Evolutionary conservation across 2,113 vertebrate species (phyloP).

Genomic region (Ellobius talpinus): DNA sequence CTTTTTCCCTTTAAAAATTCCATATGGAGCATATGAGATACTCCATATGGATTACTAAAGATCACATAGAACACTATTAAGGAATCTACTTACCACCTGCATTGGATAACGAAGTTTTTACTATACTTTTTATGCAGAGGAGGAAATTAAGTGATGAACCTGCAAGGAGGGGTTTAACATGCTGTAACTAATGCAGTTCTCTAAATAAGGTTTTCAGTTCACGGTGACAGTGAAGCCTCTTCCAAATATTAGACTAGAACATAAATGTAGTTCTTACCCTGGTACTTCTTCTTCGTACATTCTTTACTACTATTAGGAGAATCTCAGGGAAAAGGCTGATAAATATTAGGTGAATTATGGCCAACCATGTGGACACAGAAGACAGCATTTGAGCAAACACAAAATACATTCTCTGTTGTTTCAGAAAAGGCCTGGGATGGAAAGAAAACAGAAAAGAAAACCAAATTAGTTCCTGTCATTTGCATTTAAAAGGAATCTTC

Average conservation of each 20-base stretch:
- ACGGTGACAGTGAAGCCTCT: constrained; percentile 68
- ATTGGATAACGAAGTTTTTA: constrained; percentile 82
- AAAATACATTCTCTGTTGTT: constrained; percentile 97
- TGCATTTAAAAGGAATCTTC: constrained; percentile 53
- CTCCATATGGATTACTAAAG: constrained; percentile 68
- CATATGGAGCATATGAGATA: constrained; percentile 77
- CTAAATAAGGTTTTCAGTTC: constrained; percentile 62
- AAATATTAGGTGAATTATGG: constrained; percentile 96
- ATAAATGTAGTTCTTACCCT: constrained; percentile 87
- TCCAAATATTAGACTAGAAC: constrained; percentile 64
- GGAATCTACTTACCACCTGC: constrained; percentile 82
- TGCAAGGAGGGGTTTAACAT: constrained; percentile 80
- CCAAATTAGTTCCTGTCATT: constrained; percentile 58
- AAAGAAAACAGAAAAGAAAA: constrained; percentile 76
- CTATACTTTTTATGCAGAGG: constrained; percentile 80
- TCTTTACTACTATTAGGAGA: constrained; percentile 90
- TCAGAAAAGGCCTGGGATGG: constrained; percentile 94
- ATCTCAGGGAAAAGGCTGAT: constrained; percentile 97
- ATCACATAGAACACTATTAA: constrained; percentile 72
- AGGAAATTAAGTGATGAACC: constrained; percentile 78
- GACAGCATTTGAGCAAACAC: constrained; percentile 97
- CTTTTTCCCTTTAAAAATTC: constrained; percentile 69
- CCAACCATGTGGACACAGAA: constrained; percentile 95
- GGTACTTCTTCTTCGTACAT: constrained; percentile 85
- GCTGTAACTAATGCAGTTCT: constrained; percentile 61